Conservation (phyloP, 2,113 vertebrate species). For the Mandrillus leucophaeus region DNA sequence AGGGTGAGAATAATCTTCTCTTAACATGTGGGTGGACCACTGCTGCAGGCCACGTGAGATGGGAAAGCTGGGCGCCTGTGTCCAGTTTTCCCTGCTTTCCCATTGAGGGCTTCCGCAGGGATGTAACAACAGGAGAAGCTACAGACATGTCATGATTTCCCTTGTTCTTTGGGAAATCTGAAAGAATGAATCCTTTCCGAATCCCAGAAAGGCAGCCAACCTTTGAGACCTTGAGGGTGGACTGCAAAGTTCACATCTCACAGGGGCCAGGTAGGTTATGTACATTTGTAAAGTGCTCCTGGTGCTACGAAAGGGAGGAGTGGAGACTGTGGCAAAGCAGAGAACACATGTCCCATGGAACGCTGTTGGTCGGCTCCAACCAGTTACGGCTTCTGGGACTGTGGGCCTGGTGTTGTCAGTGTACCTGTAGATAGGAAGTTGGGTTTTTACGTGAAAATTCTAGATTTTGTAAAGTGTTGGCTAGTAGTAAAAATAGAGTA, state of each 20-base stretch:
- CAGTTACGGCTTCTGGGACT: background rate
- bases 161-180: background rate
- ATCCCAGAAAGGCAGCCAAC: background rate
- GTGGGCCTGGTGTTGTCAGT: background rate
- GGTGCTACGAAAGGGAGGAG: background rate
- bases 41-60: fast-evolving
- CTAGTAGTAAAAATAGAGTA: background rate
- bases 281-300: background rate
- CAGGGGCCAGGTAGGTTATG: too few species aligned
- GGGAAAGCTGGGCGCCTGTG: background rate
- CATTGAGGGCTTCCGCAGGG: fast-evolving
- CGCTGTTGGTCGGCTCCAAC: background rate
- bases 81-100: background rate
- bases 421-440: background rate
- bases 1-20: background rate
- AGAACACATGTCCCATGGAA: fast-evolving
- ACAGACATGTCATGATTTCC: background rate
- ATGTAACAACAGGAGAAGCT: background rate
- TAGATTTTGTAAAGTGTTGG: background rate
- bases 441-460: background rate
- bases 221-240: background rate
- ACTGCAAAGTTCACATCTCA: background rate
- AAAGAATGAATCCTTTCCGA: background rate
- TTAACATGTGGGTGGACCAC: background rate
- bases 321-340: background rate